Conservation (phyloP, 1,140 invertebrate species). For the Bombus pascuorum region DNA sequence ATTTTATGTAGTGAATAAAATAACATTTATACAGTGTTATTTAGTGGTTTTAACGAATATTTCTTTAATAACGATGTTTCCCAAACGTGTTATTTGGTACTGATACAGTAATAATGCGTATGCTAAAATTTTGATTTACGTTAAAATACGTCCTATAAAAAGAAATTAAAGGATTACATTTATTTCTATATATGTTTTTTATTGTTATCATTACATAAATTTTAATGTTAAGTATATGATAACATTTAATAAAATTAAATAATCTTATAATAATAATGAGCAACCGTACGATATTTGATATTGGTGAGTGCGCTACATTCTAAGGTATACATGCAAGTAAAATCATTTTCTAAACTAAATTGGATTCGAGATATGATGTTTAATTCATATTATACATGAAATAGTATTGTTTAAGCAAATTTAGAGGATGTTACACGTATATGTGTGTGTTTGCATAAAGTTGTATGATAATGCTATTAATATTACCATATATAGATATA, state of each 20-base stretch:
- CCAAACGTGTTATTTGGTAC: constrained; percentile 27
- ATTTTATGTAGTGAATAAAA: constrained; percentile 77
- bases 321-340: constrained; percentile 21
- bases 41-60: constrained; percentile 45
- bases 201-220: neutral
- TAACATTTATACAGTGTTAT: constrained; percentile 63
- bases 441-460: constrained; percentile 79
- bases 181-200: neutral
- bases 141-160: constrained; percentile 23
- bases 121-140: constrained; percentile 16
- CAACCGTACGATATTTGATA: neutral
- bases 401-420: constrained; percentile 77
- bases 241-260: constrained; percentile 50
- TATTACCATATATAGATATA: constrained; percentile 66
- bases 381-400: constrained; percentile 68
- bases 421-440: constrained; percentile 76
- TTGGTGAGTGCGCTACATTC: constrained; percentile 42
- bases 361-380: constrained; percentile 23
- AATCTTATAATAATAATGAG: constrained; percentile 26
- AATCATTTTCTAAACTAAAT: constrained; percentile 39
- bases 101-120: constrained; percentile 11
- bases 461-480: constrained; percentile 75
- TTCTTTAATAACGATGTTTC: constrained; percentile 39
- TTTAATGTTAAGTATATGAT: constrained; percentile 35
- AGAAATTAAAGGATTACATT: neutral